Base-by-base conservation (phyloP, 2,113 vertebrate genomes). In the Carassius gibelio region DNA sequence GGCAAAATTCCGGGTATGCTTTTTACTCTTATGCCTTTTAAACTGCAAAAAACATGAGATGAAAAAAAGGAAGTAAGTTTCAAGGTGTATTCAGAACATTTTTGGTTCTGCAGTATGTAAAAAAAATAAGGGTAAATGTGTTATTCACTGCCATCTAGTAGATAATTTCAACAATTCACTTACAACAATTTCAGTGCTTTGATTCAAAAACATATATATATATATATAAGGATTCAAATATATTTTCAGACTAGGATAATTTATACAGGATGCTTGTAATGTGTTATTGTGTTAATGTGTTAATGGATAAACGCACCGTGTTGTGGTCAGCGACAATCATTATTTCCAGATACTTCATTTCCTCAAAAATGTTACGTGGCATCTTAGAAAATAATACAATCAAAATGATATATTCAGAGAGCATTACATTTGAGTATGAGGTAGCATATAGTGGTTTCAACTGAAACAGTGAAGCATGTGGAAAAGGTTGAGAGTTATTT, bases 261-360 rank as follows among this genome's bases (percentile, higher is more conserved):
- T 21, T 2, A 48, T 26, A 45, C 2, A 11, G 36, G 17, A 15
- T 30, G 59, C 57, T 66, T 75, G 36, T 38, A 38, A 4, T 4
- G 6, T 57, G 30, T 30, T 30, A 30, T 30, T 30, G 30, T 30
- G 30, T 30, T 30, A 52, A 62, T 64, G 57, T 64, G 57, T n/a
- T 34, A 30, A 23, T 55, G 9, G 30, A 48, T 23, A 2, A 76
- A 92, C 96, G 90, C 94, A 98, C 98, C 96, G 96, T 97, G 94
- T 95, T 98, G 93, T 99, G 94, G 91, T 99, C 98, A 89, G 96
- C 98, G 89, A 99, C 97, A 91, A 99, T 97, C 97, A 99, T 99
- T 87, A 99, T 95, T 90, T 99, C 98, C 92, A 99, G 89, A 90
- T 98, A 99, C 83, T 99, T 99, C 94, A 97, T 99, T 93, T 99